These are phyloP conservation scores for Acanthochromis polyacanthus DNA, from an alignment of 2,113 vertebrate genomes.

Conservation along the genomic window DNA sequence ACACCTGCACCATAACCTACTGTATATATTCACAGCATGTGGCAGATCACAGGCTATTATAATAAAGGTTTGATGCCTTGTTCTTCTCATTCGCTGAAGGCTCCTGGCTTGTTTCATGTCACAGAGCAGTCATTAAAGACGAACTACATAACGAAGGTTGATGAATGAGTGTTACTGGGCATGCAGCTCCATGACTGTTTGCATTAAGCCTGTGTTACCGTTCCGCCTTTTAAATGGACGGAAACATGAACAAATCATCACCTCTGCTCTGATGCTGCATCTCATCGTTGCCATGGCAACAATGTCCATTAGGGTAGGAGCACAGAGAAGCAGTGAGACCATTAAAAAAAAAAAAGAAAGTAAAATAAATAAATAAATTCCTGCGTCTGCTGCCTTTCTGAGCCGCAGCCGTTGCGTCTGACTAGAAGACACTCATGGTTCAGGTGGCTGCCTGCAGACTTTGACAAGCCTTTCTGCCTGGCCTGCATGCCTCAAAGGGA, in stretches of 20 bases:
- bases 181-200: not conserved
- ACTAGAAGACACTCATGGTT: slow-evolving; percentile 25
- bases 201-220: not conserved
- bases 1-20: slow-evolving; percentile 7
- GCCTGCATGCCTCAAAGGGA: slow-evolving; percentile 32
- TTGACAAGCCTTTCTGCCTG: slow-evolving; percentile 18
- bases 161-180: not conserved
- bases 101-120: not conserved
- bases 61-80: not conserved
- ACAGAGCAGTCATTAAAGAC: not conserved
- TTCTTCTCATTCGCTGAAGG: not conserved
- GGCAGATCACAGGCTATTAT: not conserved
- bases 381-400: slow-evolving; percentile 8
- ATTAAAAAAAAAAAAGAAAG: slow-evolving; percentile 37
- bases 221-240: not conserved
- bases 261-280: slow-evolving; percentile 57
- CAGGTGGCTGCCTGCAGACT: slow-evolving; percentile 34
- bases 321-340: slow-evolving; percentile 27
- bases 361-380: slow-evolving; percentile 54
- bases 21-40: slow-evolving; percentile 10
- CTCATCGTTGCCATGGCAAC: slow-evolving; percentile 67
- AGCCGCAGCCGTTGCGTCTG: not conserved
- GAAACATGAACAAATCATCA: slow-evolving; percentile 47
- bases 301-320: slow-evolving; percentile 6
- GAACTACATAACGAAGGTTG: not conserved